Evolutionary conservation across 1,140 invertebrate species (phyloP).

Genomic region (Eriocheir sinensis): DNA sequence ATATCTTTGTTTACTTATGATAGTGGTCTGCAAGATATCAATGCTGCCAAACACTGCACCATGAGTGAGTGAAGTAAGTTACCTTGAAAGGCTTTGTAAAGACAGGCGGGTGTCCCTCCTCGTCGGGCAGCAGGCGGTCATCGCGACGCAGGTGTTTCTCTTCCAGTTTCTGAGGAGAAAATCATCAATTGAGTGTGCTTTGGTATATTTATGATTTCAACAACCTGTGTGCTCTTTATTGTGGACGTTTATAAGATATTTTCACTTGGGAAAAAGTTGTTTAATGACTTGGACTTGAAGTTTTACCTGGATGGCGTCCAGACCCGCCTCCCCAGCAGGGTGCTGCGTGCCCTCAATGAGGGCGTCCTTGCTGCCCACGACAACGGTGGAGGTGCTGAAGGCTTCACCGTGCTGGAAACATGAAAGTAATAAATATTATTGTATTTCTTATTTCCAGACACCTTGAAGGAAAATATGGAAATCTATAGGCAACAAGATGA

Average conservation of each 20-base stretch:
- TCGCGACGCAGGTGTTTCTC: conserved; percentile 89
- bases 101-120: conserved; percentile 89
- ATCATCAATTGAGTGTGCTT: not conserved
- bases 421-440: conserved; percentile 28
- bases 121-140: conserved; percentile 86
- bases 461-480: not conserved
- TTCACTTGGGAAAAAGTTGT: not conserved
- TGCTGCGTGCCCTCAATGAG: conserved; percentile 95
- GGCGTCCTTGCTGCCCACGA: conserved; percentile 85
- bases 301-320: conserved; percentile 92
- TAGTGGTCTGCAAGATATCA: not conserved
- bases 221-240: not conserved
- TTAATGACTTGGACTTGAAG: not conserved
- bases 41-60: not conserved
- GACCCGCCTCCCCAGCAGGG: conserved; percentile 94
- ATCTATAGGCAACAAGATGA: not conserved
- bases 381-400: conserved; percentile 94
- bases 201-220: not conserved
- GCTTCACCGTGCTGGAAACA: conserved; percentile 87
- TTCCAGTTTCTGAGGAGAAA: conserved; percentile 84
- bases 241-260: not conserved
- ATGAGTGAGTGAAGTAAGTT: not conserved
- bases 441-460: not conserved
- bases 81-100: conserved; percentile 88
- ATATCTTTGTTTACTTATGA: not conserved